phyloP scores from a whole-genome alignment of 2,113 vertebrate genomes.

The Amazona guildingii region DNA sequence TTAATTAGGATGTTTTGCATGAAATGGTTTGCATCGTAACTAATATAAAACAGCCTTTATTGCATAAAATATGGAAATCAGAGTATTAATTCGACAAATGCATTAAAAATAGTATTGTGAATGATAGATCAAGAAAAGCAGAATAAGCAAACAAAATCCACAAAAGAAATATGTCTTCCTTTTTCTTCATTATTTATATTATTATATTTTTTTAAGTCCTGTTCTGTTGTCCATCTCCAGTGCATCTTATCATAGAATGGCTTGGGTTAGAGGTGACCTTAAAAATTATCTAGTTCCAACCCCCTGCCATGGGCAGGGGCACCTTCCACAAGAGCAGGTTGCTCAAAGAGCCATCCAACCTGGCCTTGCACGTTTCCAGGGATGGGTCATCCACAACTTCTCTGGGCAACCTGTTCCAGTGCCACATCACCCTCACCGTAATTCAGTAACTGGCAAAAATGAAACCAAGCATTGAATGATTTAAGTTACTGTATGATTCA shows the following conservation, averaged over 20 bases:
- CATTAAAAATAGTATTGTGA: neutral
- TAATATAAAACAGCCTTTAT: neutral
- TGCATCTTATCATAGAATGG: neutral
- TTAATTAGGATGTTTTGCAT: constrained; percentile 35
- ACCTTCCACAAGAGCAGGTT: neutral
- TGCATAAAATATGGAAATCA: constrained; percentile 24
- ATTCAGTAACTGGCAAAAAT: neutral
- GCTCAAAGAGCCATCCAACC: neutral
- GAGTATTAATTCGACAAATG: neutral
- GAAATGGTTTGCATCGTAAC: neutral
- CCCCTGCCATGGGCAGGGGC: neutral
- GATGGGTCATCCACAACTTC: neutral
- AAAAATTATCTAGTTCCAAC: neutral
- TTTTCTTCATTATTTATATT: neutral
- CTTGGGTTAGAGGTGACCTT: neutral
- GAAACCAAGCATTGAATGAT: neutral
- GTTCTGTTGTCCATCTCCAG: neutral
- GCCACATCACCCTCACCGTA: neutral
- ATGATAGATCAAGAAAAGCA: neutral
- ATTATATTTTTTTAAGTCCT: neutral
- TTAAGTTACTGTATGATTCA: neutral
- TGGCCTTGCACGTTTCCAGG: neutral
- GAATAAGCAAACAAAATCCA: neutral
- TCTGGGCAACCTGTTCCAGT: neutral
- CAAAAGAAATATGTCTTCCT: neutral